Base-by-base conservation (phyloP, 2,888 invertebrate genomes). In the Erpobdella octoculata region DNA sequence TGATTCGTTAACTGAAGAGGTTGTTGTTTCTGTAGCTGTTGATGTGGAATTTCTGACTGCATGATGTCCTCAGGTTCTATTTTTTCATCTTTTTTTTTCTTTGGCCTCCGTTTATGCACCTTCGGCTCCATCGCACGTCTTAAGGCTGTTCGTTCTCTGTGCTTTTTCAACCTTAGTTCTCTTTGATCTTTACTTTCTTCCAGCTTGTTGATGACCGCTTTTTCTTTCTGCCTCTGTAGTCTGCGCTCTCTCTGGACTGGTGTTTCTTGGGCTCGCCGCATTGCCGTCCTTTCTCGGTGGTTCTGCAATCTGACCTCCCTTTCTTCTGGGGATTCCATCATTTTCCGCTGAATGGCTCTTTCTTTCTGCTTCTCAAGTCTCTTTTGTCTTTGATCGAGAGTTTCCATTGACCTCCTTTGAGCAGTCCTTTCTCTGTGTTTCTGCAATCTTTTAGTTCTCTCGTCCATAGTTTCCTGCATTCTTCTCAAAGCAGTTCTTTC, bases 401-500 rank as follows among this genome's bases (percentile, higher is more conserved):
- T 68, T 46, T 68, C 68, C 68, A 68, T 68, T 15, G 68, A 21
- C 31, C 68, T 36, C 48, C 68, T 41, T n/a, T 68, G 68, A 8
- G 68, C 68, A 41, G 68, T 68, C 25, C 68, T 21, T 41, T 38
- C 68, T 12, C 68, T 35, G 33, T 68, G 68, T 33, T 68, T 68
- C 18, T 68, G 68, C 4, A 68, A 33, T 9, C 68, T 46, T 25
- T 37, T 38, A 6, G 68, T 21, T 46, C 68, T 41, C 31, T 68
- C 68, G 31, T 68, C 68, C 68, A 68, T 46, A 2, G 68, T 46
- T 31, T 68, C 68, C n/a, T 68, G 68, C 68, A 68, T 68, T 12
- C 68, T 36, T 25, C 68, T 3, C 25, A 68, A 31, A 31, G 68
- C 68, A 25, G 68, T 68, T 46, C 68, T 12, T 68, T 68, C 68